These are phyloP conservation scores for Pachypanchax playfairii DNA, from an alignment of 2,113 vertebrate genomes.

Conservation along the genomic window DNA sequence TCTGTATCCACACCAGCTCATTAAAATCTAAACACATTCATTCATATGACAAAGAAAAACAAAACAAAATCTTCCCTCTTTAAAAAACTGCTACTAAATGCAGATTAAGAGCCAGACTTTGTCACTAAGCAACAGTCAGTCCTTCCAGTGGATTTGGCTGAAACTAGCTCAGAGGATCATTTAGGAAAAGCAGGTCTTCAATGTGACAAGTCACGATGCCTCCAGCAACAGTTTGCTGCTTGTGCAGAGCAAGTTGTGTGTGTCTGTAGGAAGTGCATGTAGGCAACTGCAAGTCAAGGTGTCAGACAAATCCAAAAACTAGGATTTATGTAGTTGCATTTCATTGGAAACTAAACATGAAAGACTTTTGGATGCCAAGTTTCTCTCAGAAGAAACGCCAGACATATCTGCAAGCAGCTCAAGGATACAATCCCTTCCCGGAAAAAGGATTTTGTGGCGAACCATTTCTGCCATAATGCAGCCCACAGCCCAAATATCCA, in stretches of 20 bases:
- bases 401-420: conserved; percentile 72
- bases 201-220: conserved; percentile 30
- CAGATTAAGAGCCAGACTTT: too few species aligned
- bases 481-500: conserved; percentile 99
- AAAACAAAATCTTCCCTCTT: too few species aligned
- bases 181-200: conserved; percentile 14
- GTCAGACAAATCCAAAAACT: conserved; percentile 38
- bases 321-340: conserved; percentile 38
- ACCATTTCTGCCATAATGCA: conserved; percentile 98
- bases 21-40: too few species aligned
- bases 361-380: conserved; percentile 5
- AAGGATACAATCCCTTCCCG: conserved; percentile 91
- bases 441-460: conserved; percentile 89
- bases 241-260: conserved; percentile 8
- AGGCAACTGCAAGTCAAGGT: conserved; percentile 26
- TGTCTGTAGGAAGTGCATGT: conserved; percentile 30
- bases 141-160: background rate
- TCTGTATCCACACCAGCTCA: too few species aligned
- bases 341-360: background rate
- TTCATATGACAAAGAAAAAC: too few species aligned
- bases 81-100: too few species aligned
- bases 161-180: conserved; percentile 24
- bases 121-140: too few species aligned
- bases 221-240: conserved; percentile 16
- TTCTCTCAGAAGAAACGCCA: conserved; percentile 43